phyloP scores from a whole-genome alignment of 2,113 vertebrate species.

The Siniperca knerii region DNA sequence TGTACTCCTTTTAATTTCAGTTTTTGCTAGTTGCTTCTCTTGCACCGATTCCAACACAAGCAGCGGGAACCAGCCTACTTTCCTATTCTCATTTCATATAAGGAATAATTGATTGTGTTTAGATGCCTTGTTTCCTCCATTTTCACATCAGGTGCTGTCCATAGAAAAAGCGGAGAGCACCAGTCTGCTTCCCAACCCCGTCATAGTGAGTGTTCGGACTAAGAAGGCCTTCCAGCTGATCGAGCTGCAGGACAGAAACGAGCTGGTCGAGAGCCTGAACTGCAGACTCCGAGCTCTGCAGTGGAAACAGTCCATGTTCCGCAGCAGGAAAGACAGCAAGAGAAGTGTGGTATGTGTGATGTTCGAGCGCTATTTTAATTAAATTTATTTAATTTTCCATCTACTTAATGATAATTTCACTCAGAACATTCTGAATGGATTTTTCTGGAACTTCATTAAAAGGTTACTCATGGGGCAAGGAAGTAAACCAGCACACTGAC shows the following conservation, averaged over 20 bases:
- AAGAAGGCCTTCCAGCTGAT: conserved; percentile 97
- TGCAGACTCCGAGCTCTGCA: conserved; percentile 83
- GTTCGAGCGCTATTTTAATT: too few relatives aligned
- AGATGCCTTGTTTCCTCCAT: not conserved
- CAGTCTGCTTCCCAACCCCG: conserved; percentile 90
- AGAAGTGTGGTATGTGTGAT: conserved; percentile 69
- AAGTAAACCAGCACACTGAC: not conserved
- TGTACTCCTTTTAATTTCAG: not conserved
- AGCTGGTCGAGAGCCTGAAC: conserved; percentile 88
- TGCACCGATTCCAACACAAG: not conserved
- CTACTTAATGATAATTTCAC: not conserved
- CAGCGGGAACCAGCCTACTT: not conserved
- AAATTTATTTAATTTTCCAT: not conserved
- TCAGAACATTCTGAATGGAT: not conserved
- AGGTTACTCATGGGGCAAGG: not conserved
- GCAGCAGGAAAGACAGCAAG: conserved; percentile 53
- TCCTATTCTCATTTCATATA: not conserved
- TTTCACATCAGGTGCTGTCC: conserved; percentile 88
- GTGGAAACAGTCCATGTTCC: conserved; percentile 78
- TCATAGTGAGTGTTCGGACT: conserved; percentile 92
- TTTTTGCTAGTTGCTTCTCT: not conserved
- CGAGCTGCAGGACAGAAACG: conserved; percentile 89
- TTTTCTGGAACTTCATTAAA: not conserved
- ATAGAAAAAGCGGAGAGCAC: conserved; percentile 97
- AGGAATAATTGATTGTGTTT: not conserved